Base-by-base conservation (phyloP, 1,140 invertebrate species). In the Trachymyrmex cornetzi region DNA sequence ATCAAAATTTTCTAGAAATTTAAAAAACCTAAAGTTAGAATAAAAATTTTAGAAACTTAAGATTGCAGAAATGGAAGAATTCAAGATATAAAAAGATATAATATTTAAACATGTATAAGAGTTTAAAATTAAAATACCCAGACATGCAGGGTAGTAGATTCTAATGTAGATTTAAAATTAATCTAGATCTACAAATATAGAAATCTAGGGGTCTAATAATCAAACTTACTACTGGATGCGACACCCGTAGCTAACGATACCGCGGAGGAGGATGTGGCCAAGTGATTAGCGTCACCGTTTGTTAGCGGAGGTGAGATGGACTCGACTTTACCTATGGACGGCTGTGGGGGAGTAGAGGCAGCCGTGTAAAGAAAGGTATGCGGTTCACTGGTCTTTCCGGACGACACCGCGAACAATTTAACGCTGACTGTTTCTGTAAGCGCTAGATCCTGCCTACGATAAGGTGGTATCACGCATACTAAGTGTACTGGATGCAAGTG, bases 401-500 rank as follows among this genome's bases (percentile, higher is more conserved):
- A 98, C 74, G 98, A 99, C 9, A 98, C 96, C 38, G 99, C 98
- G 90, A 97, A 97, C 91, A 99, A 94, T 94, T 97, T 97, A 30
- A 98, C 97, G 82, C 94, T 95, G 38, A 98, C 96, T 16, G 97
- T 96, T 91, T 98, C 97, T 19, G 96, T 93, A 48, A 96, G 94
- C 84, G 97, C 96, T 53, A 96, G 95, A 79, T 95, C 95, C 67
- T 95, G 95, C 6, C 95, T 91, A 89, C 93, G 93, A 96, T 98
- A 99, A 5, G 98, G 96, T 12, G 99, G 99, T 67, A 99, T 97
- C 66, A 97, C 97, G 95, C 98, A 99, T 6, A 99, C 98, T 55
- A 99, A 96, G 95, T 99, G 99, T n/a, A 98, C 99, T 95, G 98
- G 97, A 92, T 98, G 98, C 63, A 97, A 95, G 93, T 97, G 98